Evolutionary conservation across 2,113 vertebrate species (phyloP).

Genomic region (Neodontobutis hainanensis): DNA sequence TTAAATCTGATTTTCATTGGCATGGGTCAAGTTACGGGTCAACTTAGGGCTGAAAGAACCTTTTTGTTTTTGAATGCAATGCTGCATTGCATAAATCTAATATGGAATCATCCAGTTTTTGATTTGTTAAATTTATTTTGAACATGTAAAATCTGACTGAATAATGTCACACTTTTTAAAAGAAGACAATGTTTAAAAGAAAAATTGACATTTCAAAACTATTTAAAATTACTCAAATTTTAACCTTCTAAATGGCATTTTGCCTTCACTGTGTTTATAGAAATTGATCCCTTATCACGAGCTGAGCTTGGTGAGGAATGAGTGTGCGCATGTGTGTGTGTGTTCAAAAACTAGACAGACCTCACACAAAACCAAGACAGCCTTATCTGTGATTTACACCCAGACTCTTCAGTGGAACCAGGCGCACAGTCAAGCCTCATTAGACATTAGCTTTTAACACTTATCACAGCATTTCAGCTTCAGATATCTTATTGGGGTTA

Average conservation of each 20-base stretch:
- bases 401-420: conserved; percentile 33
- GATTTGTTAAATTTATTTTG: no score
- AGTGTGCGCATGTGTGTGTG: conserved; percentile 6
- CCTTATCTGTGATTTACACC: conserved; percentile 60
- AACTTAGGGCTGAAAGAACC: background rate
- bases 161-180: no score
- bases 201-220: no score
- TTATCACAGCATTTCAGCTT: conserved; percentile 33
- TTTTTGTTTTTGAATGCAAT: background rate
- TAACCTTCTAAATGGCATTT: no score
- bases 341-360: background rate
- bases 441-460: conserved; percentile 50
- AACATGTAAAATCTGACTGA: no score
- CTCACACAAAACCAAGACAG: conserved; percentile 51
- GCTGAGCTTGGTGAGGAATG: background rate
- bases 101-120: no score
- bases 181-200: no score
- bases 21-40: background rate
- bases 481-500: conserved; percentile 19
- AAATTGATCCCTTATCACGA: background rate
- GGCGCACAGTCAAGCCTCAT: conserved; percentile 42
- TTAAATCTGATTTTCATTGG: background rate
- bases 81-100: no score
- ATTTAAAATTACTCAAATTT: no score
- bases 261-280: no score